These are phyloP conservation scores for Melanitta fusca DNA, from an alignment of 2,797 vertebrate species.

Conservation along the genomic window DNA sequence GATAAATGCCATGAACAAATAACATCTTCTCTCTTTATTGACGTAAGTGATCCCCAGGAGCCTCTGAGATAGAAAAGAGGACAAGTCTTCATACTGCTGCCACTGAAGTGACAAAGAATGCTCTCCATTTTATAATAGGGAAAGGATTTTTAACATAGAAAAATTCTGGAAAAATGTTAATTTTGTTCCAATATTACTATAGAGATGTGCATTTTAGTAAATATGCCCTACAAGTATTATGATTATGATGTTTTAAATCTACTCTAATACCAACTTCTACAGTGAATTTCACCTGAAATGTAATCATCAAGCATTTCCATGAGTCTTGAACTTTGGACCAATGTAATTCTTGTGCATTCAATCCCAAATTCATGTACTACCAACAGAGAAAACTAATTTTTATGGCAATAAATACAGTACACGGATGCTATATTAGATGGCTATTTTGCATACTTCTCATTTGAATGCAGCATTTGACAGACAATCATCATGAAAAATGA, in stretches of 20 bases:
- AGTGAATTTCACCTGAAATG: neutral
- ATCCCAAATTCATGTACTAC: neutral
- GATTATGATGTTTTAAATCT: neutral
- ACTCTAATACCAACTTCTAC: neutral
- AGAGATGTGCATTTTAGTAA: neutral
- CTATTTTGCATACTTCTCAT: neutral
- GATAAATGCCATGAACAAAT: neutral
- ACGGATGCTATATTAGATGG: neutral
- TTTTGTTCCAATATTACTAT: neutral
- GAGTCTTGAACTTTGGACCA: neutral
- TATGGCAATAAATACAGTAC: neutral
- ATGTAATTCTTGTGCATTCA: neutral
- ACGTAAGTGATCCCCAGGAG: neutral
- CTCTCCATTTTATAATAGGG: neutral
- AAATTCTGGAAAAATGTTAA: neutral
- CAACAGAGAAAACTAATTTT: neutral
- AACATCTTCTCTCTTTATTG: slow-evolving; percentile 8
- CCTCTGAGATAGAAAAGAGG: neutral
- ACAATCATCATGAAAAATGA: neutral
- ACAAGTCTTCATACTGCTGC: neutral
- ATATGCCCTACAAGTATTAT: neutral
- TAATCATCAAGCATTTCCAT: neutral
- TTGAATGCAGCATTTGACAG: neutral
- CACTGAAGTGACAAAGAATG: neutral
- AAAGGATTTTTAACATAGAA: neutral